phyloP scores from a whole-genome alignment of 1,140 invertebrate genomes.

The Camponotus vicinus region DNA sequence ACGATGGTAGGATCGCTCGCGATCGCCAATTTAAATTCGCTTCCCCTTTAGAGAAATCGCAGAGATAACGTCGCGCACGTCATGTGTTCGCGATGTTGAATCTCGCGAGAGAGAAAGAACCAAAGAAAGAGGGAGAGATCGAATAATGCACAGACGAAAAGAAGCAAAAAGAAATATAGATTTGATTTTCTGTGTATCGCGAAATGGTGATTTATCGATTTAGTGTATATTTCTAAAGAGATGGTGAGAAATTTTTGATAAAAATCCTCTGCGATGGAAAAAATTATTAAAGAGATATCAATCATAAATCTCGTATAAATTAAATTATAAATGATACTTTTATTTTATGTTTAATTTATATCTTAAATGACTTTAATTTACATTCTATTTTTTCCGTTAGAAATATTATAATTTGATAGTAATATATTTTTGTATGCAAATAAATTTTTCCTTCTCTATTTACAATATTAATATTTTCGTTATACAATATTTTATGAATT shows the following conservation, averaged over 20 bases:
- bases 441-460: neutral
- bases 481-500: neutral
- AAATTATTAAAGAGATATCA: neutral
- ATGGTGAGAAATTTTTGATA: neutral
- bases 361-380: neutral
- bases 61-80: slow-evolving; percentile 42
- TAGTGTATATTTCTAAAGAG: neutral
- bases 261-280: neutral
- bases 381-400: neutral
- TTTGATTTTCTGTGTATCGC: slow-evolving; percentile 1
- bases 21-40: slow-evolving; percentile 67
- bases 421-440: neutral
- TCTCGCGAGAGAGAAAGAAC: neutral
- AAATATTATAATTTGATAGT: neutral
- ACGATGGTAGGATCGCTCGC: slow-evolving; percentile 52
- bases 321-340: neutral
- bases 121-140: slow-evolving; percentile 15
- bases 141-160: neutral
- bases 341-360: neutral
- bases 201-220: slow-evolving; percentile 26
- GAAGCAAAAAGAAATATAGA: neutral
- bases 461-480: neutral
- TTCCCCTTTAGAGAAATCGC: slow-evolving; percentile 55
- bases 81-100: neutral
- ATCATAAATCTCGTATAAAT: neutral